Evolutionary conservation across 2,797 vertebrate genomes (phyloP).

Genomic region (Pangasius larnaudii): DNA sequence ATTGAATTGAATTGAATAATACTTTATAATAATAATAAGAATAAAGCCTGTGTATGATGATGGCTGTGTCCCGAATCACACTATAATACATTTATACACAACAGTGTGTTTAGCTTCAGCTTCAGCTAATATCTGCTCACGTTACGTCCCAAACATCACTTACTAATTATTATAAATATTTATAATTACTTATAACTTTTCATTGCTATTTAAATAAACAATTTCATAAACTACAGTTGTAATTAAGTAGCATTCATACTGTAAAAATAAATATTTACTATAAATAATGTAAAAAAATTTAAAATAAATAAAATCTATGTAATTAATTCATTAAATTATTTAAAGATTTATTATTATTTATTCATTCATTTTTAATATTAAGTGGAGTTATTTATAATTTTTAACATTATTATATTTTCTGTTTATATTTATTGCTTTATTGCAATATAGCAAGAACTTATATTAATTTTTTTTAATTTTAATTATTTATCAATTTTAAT

Average conservation of each 20-base stretch:
- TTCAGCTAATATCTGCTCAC: neutral
- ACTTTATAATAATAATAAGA: neutral
- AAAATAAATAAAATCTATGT: neutral
- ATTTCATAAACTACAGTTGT: neutral
- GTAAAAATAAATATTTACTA: neutral
- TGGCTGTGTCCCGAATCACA: neutral
- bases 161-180: neutral
- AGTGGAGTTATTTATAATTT: neutral
- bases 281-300: neutral
- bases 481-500: neutral
- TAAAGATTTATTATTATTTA: neutral
- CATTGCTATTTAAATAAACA: neutral
- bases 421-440: neutral
- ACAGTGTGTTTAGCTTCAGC: neutral
- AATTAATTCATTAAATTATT: neutral
- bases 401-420: neutral
- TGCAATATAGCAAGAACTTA: neutral
- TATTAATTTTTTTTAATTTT: neutral
- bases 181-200: neutral
- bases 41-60: neutral
- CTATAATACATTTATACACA: neutral
- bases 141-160: neutral
- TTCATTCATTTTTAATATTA: neutral
- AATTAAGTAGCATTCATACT: neutral
- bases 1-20: no score